These are phyloP conservation scores for Villa cingulata DNA, from an alignment of 2,888 invertebrate species.

Conservation along the genomic window DNA sequence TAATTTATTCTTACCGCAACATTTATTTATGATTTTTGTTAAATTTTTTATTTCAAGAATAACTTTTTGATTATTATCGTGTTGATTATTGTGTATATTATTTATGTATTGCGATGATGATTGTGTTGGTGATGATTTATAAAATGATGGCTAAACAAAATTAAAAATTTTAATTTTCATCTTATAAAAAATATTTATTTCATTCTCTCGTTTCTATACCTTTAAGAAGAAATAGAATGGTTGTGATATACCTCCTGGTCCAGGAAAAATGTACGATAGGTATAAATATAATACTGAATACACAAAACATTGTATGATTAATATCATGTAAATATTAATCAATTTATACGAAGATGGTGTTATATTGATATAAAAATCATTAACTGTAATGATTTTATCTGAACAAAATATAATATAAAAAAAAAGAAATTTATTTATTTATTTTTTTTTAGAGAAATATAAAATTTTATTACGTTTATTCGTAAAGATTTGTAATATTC, in stretches of 20 bases:
- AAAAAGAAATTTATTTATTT: not conserved
- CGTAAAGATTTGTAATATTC: slow-evolving; percentile 28
- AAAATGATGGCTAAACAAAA: slow-evolving; percentile 1
- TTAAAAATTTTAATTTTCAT: too few species aligned
- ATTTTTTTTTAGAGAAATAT: not conserved
- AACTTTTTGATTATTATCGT: slow-evolving; percentile 16
- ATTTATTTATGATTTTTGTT: slow-evolving; percentile 24
- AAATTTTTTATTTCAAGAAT: slow-evolving; percentile 29
- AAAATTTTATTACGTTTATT: slow-evolving; percentile 33
- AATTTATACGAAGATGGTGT: slow-evolving; percentile 23
- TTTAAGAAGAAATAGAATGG: slow-evolving; percentile 49
- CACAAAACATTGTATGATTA: slow-evolving; percentile 23
- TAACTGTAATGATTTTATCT: slow-evolving; percentile 24
- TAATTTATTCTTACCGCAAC: slow-evolving; percentile 18
- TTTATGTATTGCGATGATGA: not conserved
- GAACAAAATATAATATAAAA: slow-evolving; percentile 8
- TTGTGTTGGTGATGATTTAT: not conserved
- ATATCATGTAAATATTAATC: slow-evolving; percentile 20
- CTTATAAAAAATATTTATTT: not conserved
- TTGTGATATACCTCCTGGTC: slow-evolving; percentile 52
- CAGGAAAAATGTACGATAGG: slow-evolving; percentile 39
- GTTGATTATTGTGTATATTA: slow-evolving; percentile 19
- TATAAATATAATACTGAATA: slow-evolving; percentile 29
- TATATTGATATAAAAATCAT: slow-evolving; percentile 22
- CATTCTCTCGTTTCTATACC: slow-evolving; percentile 34